Conservation (phyloP, 2,797 vertebrate species). For the Falco naumanni region DNA sequence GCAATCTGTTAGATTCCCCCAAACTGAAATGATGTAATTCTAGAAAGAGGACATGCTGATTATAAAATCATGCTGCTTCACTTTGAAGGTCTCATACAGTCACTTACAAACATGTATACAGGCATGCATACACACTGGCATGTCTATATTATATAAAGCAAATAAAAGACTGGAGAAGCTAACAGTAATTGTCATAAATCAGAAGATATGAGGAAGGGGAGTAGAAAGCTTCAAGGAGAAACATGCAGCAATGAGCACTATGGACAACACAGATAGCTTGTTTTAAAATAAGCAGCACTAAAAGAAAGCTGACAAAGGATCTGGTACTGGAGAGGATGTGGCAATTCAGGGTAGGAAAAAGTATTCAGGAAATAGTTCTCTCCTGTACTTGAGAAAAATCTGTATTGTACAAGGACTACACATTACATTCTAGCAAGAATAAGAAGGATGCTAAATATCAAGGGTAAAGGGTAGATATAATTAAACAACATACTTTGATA, state of each 20-base stretch:
- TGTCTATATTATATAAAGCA: not conserved
- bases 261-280: not conserved
- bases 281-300: not conserved
- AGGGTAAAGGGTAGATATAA: not conserved
- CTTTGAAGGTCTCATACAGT: not conserved
- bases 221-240: not conserved
- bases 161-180: not conserved
- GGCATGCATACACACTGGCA: rapidly evolving
- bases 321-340: not conserved
- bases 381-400: not conserved
- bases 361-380: not conserved
- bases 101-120: not conserved
- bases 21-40: not conserved
- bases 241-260: not conserved
- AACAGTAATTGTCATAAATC: not conserved
- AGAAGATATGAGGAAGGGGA: not conserved
- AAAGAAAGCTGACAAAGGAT: not conserved
- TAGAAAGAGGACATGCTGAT: not conserved
- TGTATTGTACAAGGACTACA: not conserved
- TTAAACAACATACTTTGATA: not conserved
- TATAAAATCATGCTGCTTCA: not conserved
- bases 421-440: not conserved
- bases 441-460: not conserved
- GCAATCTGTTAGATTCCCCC: not conserved
- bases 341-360: not conserved